phyloP scores from a whole-genome alignment of 2,797 vertebrate species.

The Sylvilagus floridanus region DNA sequence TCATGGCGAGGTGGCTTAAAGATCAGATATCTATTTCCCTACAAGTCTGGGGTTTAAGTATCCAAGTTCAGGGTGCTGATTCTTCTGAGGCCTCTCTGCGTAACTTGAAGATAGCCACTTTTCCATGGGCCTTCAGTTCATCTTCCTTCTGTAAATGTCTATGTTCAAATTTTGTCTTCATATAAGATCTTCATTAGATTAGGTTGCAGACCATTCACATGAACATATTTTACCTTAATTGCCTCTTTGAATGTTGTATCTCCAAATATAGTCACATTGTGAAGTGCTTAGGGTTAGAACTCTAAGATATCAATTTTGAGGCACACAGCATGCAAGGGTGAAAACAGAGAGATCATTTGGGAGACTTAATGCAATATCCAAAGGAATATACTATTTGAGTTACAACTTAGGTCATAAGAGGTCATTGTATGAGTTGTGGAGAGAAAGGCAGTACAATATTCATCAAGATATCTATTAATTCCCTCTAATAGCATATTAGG shows the following conservation, averaged over 20 bases:
- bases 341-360: neutral
- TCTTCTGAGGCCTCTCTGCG: neutral
- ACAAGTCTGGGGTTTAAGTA: neutral
- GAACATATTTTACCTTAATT: neutral
- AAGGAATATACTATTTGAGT: neutral
- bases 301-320: neutral
- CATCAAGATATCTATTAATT: neutral
- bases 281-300: neutral
- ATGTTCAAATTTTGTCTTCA: neutral
- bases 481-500: neutral
- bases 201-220: neutral
- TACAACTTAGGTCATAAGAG: neutral
- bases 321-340: neutral
- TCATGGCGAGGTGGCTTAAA: neutral
- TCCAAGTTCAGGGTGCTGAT: neutral
- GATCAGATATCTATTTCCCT: neutral
- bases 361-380: neutral
- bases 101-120: neutral
- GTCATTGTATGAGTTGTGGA: neutral
- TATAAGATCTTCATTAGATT: neutral
- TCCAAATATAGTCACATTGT: neutral
- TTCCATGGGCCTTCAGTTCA: neutral
- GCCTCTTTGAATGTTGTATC: neutral
- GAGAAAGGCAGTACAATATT: neutral
- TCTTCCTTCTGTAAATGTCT: neutral